Conservation (phyloP, 1,140 invertebrate genomes). For the Bombyx mandarina region DNA sequence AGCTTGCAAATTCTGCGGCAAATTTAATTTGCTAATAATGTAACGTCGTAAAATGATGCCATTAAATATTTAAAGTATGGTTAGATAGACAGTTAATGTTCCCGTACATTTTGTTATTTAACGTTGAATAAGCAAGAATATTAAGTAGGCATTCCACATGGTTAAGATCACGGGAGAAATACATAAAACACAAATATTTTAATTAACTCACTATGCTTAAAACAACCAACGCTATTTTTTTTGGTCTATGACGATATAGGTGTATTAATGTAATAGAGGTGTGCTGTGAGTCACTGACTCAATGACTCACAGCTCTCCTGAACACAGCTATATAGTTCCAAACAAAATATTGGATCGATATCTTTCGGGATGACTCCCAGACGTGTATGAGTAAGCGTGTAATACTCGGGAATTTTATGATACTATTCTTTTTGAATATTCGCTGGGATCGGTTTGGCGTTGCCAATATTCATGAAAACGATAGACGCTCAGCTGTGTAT, state of each 20-base stretch:
- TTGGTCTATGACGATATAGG: slow-evolving; percentile 23
- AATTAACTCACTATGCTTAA: no score
- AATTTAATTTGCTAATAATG: no score
- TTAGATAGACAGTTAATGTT: no score
- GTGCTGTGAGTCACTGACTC: slow-evolving; percentile 24
- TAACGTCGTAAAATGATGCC: no score
- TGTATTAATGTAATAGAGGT: slow-evolving; percentile 29
- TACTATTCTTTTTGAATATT: neutral
- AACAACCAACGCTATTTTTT: slow-evolving; percentile 16
- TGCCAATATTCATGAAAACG: neutral
- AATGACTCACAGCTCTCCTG: slow-evolving; percentile 8
- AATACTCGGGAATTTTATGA: neutral
- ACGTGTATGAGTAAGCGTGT: slow-evolving; percentile 9
- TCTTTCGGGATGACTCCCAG: slow-evolving; percentile 29
- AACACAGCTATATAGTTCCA: slow-evolving; percentile 14
- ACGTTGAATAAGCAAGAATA: no score
- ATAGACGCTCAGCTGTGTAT: no score
- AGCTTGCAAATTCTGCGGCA: no score
- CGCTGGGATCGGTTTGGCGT: neutral
- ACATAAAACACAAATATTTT: no score
- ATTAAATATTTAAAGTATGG: no score
- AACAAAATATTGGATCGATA: slow-evolving; percentile 33
- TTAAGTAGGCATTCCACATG: no score
- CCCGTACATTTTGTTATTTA: no score
- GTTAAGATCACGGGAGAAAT: no score